Conservation (phyloP, 2,113 vertebrate species). For the Pelmatolapia mariae region DNA sequence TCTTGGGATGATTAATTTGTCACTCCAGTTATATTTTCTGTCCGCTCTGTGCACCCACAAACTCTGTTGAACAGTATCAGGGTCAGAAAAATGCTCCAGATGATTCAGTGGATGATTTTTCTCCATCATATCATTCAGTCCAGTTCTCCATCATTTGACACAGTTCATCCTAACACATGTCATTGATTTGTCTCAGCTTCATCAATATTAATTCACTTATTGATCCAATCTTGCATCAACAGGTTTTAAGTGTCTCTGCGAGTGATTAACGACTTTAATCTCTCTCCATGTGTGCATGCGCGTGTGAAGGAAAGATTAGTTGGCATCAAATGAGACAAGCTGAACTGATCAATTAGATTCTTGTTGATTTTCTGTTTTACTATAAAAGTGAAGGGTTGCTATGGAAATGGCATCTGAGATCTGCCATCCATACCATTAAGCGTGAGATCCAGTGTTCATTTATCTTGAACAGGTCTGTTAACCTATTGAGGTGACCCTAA, state of each 20-base stretch:
- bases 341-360: background rate
- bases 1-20: background rate
- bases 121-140: background rate
- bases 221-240: constrained; percentile 13
- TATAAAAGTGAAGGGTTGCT: background rate
- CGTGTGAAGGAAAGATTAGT: background rate
- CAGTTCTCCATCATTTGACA: background rate
- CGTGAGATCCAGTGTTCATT: background rate
- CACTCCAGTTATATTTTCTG: constrained; percentile 8
- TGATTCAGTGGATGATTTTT: constrained; percentile 8
- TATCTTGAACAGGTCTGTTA: background rate
- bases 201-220: constrained; percentile 26
- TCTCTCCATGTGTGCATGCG: background rate
- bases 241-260: background rate
- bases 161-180: background rate
- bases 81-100: background rate
- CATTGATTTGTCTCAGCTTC: background rate
- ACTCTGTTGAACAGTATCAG: background rate
- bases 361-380: background rate
- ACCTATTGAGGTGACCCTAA: background rate
- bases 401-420: constrained; percentile 20
- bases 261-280: background rate
- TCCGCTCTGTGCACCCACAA: background rate
- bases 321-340: background rate
- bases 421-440: background rate